Conservation (phyloP, 2,113 vertebrate species). For the Ageneiosus marmoratus region DNA sequence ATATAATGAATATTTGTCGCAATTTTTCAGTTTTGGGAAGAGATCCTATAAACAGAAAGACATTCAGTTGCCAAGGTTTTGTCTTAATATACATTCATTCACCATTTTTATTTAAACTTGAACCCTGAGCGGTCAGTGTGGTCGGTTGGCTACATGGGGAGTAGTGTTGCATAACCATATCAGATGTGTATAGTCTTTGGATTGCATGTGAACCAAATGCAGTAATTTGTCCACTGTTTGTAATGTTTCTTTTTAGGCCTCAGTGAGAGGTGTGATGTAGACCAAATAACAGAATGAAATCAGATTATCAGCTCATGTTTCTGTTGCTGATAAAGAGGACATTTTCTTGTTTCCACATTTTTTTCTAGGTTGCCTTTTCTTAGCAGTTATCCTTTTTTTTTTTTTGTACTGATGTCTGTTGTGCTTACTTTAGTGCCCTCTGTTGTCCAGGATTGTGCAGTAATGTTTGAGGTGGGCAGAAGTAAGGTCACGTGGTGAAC, state of each 20-base stretch:
- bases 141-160: conserved; percentile 68
- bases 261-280: conserved; percentile 69
- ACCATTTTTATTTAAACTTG: conserved; percentile 62
- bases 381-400: conserved; percentile 56
- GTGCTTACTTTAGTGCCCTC: conserved; percentile 72
- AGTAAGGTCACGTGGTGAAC: conserved; percentile 67
- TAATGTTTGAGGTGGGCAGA: conserved; percentile 56
- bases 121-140: conserved; percentile 66
- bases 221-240: conserved; percentile 65
- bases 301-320: conserved; percentile 61
- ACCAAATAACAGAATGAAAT: conserved; percentile 73
- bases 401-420: conserved; percentile 69
- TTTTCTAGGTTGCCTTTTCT: conserved; percentile 75
- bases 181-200: conserved; percentile 67
- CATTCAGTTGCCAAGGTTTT: conserved; percentile 11
- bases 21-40: conserved; percentile 5
- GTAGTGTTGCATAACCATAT: conserved; percentile 68
- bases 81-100: conserved; percentile 49
- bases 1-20: conserved; percentile 40
- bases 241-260: conserved; percentile 67
- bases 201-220: conserved; percentile 76
- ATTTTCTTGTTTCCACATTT: conserved; percentile 62
- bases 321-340: conserved; percentile 64
- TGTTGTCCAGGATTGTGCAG: conserved; percentile 64
- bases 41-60: not conserved